Base-by-base conservation (phyloP, 2,888 invertebrate genomes). In the Eumacrocentrus americanus region DNA sequence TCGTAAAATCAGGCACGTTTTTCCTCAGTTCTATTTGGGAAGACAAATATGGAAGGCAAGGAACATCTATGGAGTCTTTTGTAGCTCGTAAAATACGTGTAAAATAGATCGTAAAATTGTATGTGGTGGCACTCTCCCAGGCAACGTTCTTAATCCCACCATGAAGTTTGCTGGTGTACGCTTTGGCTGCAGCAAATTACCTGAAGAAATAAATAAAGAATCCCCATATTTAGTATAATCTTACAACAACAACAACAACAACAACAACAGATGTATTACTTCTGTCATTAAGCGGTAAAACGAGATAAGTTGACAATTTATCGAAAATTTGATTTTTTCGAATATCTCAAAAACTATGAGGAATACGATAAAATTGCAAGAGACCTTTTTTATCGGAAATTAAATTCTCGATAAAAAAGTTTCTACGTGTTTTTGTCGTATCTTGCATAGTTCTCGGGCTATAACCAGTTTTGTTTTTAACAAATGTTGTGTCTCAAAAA, bases 181-280 rank as follows among this genome's bases (percentile, higher is more conserved):
- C 78, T 78, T 78, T 78, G 78, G 78, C 77, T 78, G 76, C 72
- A 78, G 77, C 76, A 77, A 77, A 74, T 78, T 77, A 78, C 66
- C 78, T 78, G 59, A 29, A 57, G 12, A 18, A 34, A 47, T 52
- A 38, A 40, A n/a, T n/a, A n/a, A n/a, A n/a, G n/a, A n/a, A n/a
- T n/a, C n/a, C n/a, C n/a, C n/a, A n/a, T n/a, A n/a, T n/a, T n/a
- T n/a, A n/a, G n/a, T n/a, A n/a, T n/a, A n/a, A n/a, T n/a, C n/a
- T n/a, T n/a, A n/a, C n/a, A n/a, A n/a, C n/a, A n/a, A n/a, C n/a
- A n/a, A n/a, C n/a, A n/a, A n/a, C n/a, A n/a, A n/a, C n/a, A n/a
- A n/a, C n/a, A n/a, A n/a, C n/a, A n/a, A n/a, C n/a, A n/a, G n/a
- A n/a, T n/a, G n/a, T n/a, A n/a, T n/a, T n/a, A n/a, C n/a, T n/a